A percentile compares a stretch with the other conserved stretches of the same genome.
phyloP scores from a whole-genome alignment of 2,113 vertebrate genomes.

The Progne subis region DNA sequence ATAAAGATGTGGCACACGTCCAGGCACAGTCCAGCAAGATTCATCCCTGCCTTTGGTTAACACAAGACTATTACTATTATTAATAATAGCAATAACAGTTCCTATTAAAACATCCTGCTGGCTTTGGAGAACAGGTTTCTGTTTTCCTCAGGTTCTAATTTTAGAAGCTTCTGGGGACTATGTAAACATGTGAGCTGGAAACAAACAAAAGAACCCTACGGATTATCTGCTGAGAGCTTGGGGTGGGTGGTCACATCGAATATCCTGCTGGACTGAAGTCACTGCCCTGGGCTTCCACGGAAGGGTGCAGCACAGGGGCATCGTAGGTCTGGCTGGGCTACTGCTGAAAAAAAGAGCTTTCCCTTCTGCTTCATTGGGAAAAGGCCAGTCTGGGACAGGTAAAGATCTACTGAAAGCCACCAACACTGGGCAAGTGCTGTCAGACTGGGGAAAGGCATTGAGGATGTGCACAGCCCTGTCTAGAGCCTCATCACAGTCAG shows the following conservation, averaged over 20 bases:
- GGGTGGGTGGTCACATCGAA: background rate
- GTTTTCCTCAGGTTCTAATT: slow-evolving; percentile 20
- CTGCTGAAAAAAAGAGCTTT: background rate
- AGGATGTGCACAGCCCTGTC: background rate
- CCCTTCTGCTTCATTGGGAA: background rate
- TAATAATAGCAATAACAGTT: slow-evolving; percentile 30
- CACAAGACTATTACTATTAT: background rate
- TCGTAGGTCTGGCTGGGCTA: background rate
- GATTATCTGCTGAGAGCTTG: background rate
- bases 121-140: slow-evolving; percentile 9
- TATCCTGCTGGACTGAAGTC: background rate
- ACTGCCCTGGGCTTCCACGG: background rate
- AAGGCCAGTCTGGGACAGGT: background rate
- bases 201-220: background rate
- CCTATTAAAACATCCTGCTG: background rate
- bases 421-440: accelerated
- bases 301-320: background rate
- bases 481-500: background rate
- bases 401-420: background rate
- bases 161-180: slow-evolving; percentile 1
- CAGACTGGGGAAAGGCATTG: accelerated
- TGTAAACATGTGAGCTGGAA: background rate
- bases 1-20: background rate
- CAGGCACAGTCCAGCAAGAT: background rate
- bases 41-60: background rate